Percentiles rank a stretch among this genome's conserved stretches.
These are phyloP conservation scores for Metallyticus violacea DNA, from an alignment of 2,888 invertebrate species.

Conservation along the genomic window DNA sequence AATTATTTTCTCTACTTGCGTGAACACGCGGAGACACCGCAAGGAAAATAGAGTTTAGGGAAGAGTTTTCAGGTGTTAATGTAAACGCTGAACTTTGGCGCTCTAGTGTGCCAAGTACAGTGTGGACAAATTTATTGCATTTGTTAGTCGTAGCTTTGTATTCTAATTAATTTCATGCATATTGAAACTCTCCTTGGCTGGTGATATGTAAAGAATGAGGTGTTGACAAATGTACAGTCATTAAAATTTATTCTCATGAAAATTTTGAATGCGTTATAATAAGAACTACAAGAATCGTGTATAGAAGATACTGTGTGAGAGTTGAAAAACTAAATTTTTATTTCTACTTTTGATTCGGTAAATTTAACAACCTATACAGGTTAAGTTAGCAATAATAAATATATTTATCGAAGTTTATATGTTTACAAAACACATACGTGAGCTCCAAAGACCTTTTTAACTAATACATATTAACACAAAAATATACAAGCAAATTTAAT, in stretches of 20 bases:
- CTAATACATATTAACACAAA: no score
- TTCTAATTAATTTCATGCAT: not conserved
- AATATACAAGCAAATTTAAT: no score
- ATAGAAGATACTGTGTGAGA: no score
- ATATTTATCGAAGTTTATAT: no score
- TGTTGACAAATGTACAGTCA: not conserved
- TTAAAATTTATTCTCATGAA: not conserved
- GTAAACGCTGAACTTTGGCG: not conserved
- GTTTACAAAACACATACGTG: no score
- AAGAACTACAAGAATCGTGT: no score
- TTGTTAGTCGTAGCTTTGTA: not conserved
- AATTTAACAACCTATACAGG: no score
- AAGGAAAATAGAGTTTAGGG: not conserved
- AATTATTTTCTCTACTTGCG: not conserved
- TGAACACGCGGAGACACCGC: not conserved
- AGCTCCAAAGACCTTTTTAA: no score
- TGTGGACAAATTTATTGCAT: not conserved
- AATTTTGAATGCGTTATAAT: not conserved
- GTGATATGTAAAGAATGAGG: not conserved
- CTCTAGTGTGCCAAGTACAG: not conserved
- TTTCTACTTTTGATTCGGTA: no score
- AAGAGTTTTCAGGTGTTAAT: not conserved
- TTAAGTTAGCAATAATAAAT: no score
- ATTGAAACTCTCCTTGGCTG: not conserved
- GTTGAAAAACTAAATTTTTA: no score